phyloP scores from a whole-genome alignment of 2,113 vertebrate species.

The Leiothrix lutea region DNA sequence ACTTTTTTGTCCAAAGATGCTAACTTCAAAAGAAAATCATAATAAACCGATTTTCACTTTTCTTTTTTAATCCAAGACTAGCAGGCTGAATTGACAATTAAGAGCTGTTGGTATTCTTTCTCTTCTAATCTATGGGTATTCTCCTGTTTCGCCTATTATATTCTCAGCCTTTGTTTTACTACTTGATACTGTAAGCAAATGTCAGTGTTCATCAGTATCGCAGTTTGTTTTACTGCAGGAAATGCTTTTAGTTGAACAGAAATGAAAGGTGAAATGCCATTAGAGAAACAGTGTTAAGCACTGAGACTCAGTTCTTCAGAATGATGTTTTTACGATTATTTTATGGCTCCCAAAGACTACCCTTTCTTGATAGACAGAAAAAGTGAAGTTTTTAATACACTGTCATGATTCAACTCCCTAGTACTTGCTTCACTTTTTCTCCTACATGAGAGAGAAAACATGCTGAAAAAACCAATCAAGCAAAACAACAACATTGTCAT shows the following conservation, averaged over 20 bases:
- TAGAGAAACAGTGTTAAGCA: background rate
- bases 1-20: background rate
- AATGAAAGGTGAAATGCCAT: conserved; percentile 18
- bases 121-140: background rate
- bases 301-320: background rate
- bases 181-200: conserved; percentile 36
- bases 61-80: background rate
- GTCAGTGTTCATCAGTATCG: conserved; percentile 20
- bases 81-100: background rate
- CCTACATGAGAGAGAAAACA: background rate
- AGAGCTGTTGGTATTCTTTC: background rate
- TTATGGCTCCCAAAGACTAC: background rate
- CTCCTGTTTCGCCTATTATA: background rate
- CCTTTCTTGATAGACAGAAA: background rate
- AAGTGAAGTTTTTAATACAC: background rate
- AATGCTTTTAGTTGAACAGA: background rate
- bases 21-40: background rate
- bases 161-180: conserved; percentile 19
- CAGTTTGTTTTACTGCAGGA: background rate
- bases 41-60: background rate
- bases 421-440: background rate
- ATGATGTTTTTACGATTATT: background rate
- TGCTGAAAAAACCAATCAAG: background rate
- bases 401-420: background rate
- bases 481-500: background rate